phyloP scores from a whole-genome alignment of 2,113 vertebrate genomes.

The Turnix velox region DNA sequence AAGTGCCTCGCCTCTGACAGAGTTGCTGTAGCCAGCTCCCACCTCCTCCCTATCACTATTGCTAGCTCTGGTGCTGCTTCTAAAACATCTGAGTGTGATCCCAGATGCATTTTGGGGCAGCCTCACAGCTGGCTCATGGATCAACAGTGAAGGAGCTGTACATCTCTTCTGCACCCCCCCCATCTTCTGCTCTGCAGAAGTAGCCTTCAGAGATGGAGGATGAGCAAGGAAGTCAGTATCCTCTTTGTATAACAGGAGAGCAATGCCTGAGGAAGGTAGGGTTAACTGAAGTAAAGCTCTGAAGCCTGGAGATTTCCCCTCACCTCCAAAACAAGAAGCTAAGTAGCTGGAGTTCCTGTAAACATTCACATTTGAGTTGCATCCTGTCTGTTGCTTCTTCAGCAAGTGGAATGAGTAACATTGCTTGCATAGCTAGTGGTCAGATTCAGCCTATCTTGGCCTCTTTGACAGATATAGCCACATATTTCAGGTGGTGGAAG shows the following conservation, averaged over 20 bases:
- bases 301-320: neutral
- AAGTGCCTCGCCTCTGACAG: neutral
- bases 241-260: neutral
- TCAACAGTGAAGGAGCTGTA: neutral
- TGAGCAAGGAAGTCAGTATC: neutral
- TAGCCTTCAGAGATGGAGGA: neutral
- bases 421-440: neutral
- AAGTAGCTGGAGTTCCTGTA: neutral
- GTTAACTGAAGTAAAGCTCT: neutral
- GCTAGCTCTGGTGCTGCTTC: neutral
- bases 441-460: neutral
- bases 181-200: neutral
- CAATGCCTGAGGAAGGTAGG: neutral
- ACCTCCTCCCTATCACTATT: neutral
- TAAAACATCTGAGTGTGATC: fast-evolving
- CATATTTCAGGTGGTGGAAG: neutral
- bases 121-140: fast-evolving
- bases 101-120: neutral
- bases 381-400: neutral
- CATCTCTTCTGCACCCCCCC: neutral
- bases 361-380: neutral
- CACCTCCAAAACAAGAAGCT: neutral
- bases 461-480: neutral
- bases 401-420: neutral
- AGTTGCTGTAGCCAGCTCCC: neutral